Evolutionary conservation across 1,140 invertebrate genomes (phyloP).

Genomic region (Sitobion miscanthi): DNA sequence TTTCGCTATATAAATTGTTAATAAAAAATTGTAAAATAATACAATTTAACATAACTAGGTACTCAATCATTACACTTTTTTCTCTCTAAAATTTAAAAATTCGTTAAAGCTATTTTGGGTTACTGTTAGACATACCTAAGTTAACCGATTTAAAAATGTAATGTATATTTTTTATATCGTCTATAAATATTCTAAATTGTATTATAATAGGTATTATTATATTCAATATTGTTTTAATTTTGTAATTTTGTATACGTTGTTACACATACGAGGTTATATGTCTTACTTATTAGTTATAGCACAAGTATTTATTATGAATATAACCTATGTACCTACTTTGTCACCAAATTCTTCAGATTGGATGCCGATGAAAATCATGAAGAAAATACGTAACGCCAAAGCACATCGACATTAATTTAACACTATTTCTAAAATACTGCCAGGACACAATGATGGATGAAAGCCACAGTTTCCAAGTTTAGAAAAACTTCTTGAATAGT

Average conservation of each 20-base stretch:
- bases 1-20: too few relatives aligned
- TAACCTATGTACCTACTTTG: too few relatives aligned
- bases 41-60: too few relatives aligned
- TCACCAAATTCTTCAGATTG: too few relatives aligned
- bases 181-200: neutral
- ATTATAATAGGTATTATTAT: neutral
- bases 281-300: neutral
- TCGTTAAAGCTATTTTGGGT: neutral
- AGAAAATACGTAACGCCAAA: neutral
- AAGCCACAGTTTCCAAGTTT: neutral
- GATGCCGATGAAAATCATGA: too few relatives aligned
- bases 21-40: too few relatives aligned
- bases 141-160: neutral
- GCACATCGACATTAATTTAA: neutral
- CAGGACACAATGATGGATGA: neutral
- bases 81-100: too few relatives aligned
- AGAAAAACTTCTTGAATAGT: neutral
- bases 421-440: neutral
- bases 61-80: too few relatives aligned
- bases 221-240: neutral
- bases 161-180: too few relatives aligned
- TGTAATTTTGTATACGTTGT: neutral
- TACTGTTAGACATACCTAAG: neutral
- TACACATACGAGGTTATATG: neutral
- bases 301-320: too few relatives aligned